phyloP scores from a whole-genome alignment of 2,797 vertebrate species.

The Chaetodon trifasciatus region DNA sequence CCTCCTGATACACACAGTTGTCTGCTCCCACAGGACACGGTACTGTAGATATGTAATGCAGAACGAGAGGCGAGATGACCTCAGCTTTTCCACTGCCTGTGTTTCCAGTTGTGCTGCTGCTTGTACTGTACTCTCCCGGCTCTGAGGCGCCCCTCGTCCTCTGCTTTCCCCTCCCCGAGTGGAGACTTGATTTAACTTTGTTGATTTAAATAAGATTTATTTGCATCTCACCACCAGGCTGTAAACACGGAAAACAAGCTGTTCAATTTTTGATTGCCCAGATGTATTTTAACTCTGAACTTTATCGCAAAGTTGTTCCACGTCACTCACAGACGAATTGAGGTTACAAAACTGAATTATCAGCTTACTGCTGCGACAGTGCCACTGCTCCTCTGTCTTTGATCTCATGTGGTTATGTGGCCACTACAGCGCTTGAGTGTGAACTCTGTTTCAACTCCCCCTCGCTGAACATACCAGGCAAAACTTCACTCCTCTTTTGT shows the following conservation, averaged over 20 bases:
- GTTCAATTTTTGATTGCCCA: slow-evolving; percentile 62
- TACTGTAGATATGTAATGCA: slow-evolving; percentile 75
- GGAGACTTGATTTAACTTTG: slow-evolving; percentile 68
- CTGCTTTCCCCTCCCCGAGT: slow-evolving; percentile 57
- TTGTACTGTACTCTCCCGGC: slow-evolving; percentile 60
- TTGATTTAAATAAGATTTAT: slow-evolving; percentile 78
- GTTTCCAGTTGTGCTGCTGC: slow-evolving; percentile 58
- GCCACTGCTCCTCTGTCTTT: slow-evolving; percentile 65
- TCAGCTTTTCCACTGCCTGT: slow-evolving; percentile 75
- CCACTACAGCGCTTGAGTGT: slow-evolving; percentile 48
- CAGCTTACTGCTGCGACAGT: slow-evolving; percentile 39
- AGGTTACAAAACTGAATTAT: slow-evolving; percentile 60
- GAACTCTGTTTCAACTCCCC: slow-evolving; percentile 81
- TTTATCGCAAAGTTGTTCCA: slow-evolving; percentile 25
- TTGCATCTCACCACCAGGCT: slow-evolving; percentile 70
- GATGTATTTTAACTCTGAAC: slow-evolving; percentile 61
- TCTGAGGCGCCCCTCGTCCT: slow-evolving; percentile 50
- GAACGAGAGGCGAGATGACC: slow-evolving; percentile 75
- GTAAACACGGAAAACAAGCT: slow-evolving; percentile 60
- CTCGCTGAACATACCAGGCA: slow-evolving; percentile 49
- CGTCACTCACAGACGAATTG: slow-evolving; percentile 47
- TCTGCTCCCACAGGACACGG: slow-evolving; percentile 72
- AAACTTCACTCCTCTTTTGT: slow-evolving; percentile 74
- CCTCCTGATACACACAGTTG: slow-evolving; percentile 71
- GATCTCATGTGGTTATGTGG: slow-evolving; percentile 64